Evolutionary conservation across 92 coral and sea anemone species (phyloP), one percentile per base, ranked within the genome.

Genomic region (Zoanthus sansibaricus): DNA sequence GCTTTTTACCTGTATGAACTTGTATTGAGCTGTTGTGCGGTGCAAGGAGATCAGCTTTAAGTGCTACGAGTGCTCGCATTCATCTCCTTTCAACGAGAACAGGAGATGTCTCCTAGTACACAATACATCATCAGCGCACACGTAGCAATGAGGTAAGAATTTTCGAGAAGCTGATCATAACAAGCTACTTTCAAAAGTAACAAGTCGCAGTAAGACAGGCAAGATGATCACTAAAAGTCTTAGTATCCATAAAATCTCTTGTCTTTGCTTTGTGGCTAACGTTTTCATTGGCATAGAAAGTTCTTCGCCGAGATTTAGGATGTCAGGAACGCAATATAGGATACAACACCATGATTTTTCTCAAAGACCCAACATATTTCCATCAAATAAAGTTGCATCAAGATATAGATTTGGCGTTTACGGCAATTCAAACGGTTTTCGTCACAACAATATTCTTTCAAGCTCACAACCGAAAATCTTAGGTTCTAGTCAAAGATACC

Each of bases 81-180:
- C 83, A 78, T 58, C 18, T 30, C 3, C 20, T 77, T 78, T 78
- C 83, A 30, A 16, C 31, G 51, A 1, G 59, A 33, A 30, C 31
- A 11, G 48, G 44, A 61, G 83, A n/a, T 78, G 83, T 78, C 72
- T 78, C 21, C 71, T 15, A 75, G 25, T 47, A 46, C 15, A 37
- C 31, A 59, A 42, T 56, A 78, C 7, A 18, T 17, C 71, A 61
- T 58, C 83, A 78, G 59, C 37, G 83, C 2, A 31, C 51, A 61
- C 54, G 48, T 45, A 15, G 51, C 32, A 13, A 78, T 78, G 83
- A 78, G 59, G 72, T 78, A 78, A 78, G 83, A 78, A 17, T 78
- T 78, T 18, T 78, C 30, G 21, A 17, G 14, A 56, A 58, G 11
- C n/a, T 11, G 9, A 77, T 2, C 46, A 55, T 37, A 1, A 3